phyloP scores from a whole-genome alignment of 2,113 vertebrate genomes.

The Scophthalmus maximus region DNA sequence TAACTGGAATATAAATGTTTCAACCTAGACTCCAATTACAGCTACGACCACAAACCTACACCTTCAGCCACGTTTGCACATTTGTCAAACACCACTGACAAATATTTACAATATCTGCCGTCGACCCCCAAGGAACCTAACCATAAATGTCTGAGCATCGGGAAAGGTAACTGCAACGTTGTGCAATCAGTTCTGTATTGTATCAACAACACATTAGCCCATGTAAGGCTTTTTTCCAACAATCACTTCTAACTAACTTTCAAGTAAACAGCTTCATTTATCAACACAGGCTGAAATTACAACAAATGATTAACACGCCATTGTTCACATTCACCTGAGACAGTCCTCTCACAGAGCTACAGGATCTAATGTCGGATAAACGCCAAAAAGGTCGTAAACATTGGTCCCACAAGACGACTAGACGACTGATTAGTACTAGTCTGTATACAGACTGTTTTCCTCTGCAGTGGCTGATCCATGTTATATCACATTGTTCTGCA shows the following conservation, averaged over 20 bases:
- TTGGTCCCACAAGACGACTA: background rate
- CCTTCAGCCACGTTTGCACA: constrained; percentile 1
- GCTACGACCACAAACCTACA: background rate
- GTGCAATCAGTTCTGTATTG: constrained; percentile 1
- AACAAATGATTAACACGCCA: background rate
- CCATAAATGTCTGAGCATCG: background rate
- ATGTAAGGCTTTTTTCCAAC: background rate
- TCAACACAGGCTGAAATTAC: background rate
- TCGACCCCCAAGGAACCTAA: background rate
- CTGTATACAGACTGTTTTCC: background rate
- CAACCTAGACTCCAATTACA: background rate
- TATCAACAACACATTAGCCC: constrained; percentile 1
- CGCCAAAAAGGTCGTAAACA: background rate
- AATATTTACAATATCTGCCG: constrained; percentile 42
- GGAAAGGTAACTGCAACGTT: constrained; percentile 8
- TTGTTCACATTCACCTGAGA: background rate
- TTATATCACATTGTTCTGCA: background rate
- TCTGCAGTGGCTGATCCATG: background rate
- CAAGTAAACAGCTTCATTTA: background rate
- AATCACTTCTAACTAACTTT: background rate
- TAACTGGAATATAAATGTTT: constrained; percentile 1
- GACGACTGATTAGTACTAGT: background rate
- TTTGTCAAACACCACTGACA: constrained; percentile 12
- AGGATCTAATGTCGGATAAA: constrained; percentile 2
- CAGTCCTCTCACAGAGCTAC: background rate